Conservation (phyloP, 2,888 invertebrate species). For the Cephus sareptanus region DNA sequence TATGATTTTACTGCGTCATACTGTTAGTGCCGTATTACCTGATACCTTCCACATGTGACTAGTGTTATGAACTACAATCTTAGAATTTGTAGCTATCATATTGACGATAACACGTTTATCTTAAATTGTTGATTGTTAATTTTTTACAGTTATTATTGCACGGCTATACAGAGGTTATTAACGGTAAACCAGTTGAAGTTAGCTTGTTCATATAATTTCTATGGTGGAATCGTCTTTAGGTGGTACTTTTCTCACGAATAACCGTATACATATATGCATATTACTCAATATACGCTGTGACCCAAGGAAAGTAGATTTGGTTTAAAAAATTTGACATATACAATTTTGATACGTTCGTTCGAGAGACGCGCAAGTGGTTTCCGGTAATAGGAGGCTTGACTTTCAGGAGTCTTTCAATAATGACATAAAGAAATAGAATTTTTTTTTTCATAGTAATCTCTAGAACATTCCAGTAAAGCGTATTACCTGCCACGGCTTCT, state of each 20-base stretch:
- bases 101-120: not conserved
- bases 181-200: no score
- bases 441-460: slow-evolving; percentile 15
- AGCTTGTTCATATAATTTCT: no score
- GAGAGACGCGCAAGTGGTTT: not conserved
- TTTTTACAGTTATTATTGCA: not conserved
- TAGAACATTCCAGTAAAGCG: slow-evolving; percentile 39
- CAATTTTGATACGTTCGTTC: no score
- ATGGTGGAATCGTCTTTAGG: not conserved
- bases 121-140: not conserved
- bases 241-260: not conserved
- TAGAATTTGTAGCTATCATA: no score
- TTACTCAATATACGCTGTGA: no score
- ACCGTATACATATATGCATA: not conserved
- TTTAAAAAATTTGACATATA: not conserved
- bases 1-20: no score
- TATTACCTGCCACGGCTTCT: slow-evolving; percentile 45
- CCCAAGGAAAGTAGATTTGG: not conserved
- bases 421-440: not conserved
- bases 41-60: no score
- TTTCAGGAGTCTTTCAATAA: not conserved
- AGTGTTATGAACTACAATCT: no score
- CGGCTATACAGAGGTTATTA: no score
- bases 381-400: not conserved
- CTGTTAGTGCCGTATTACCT: no score